phyloP scores from a whole-genome alignment of 2,113 vertebrate genomes.

The Canis aureus region DNA sequence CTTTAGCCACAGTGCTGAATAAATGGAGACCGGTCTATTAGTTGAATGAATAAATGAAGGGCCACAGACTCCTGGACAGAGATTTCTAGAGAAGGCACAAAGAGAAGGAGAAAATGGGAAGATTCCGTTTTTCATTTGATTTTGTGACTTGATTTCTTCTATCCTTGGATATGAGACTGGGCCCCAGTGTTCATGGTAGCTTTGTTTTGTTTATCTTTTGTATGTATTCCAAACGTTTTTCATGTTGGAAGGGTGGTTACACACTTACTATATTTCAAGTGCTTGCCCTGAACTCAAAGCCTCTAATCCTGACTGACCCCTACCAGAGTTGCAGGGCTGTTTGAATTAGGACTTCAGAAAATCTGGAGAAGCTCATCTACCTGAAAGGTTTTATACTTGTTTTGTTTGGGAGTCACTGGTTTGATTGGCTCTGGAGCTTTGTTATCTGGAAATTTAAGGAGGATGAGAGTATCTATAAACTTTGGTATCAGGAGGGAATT shows the following conservation, averaged over 20 bases:
- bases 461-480: not conserved
- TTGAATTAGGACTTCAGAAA: conserved; percentile 30
- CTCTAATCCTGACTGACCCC: not conserved
- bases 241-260: not conserved
- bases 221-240: not conserved
- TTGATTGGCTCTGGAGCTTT: conserved; percentile 5
- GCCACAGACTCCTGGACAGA: not conserved
- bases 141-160: conserved; percentile 29
- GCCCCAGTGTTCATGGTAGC: not conserved
- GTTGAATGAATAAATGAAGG: conserved; percentile 20
- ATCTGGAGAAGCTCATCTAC: not conserved
- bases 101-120: not conserved
- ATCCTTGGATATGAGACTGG: not conserved
- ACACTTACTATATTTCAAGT: not conserved
- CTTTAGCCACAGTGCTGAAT: too few relatives aligned
- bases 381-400: not conserved
- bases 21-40: not conserved
- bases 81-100: not conserved
- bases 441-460: conserved; percentile 32
- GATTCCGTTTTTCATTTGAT: not conserved
- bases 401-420: conserved; percentile 28
- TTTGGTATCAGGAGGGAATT: not conserved
- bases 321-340: not conserved
- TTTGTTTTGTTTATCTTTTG: not conserved
- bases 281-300: not conserved